A percentile compares a stretch with the other conserved stretches of the same genome.
Conservation (phyloP, 2,113 vertebrate genomes). For the Psettodes erumei region DNA sequence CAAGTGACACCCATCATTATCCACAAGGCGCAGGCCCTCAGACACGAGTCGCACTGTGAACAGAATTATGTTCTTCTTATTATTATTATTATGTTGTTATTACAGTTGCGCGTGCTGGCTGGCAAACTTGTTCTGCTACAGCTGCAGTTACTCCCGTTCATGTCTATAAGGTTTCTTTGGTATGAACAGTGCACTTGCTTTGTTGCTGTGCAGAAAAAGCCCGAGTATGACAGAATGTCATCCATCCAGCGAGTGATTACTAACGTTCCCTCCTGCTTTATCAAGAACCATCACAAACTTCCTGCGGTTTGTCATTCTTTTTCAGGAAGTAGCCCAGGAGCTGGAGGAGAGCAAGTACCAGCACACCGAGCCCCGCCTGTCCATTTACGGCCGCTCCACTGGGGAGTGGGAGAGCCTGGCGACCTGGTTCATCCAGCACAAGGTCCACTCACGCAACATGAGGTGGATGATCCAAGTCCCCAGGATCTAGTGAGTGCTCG, state of each 20-base stretch:
- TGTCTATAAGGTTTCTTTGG: background rate
- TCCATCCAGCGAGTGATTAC: background rate
- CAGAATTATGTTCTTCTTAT: too few species aligned
- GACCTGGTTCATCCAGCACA: conserved; percentile 95
- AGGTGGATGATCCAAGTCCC: conserved; percentile 98
- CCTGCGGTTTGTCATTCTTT: conserved; percentile 17
- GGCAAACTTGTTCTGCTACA: too few species aligned
- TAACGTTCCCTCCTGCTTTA: conserved; percentile 10
- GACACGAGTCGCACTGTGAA: too few species aligned
- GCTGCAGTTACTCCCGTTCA: too few species aligned
- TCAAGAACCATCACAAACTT: background rate
- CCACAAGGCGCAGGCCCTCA: too few species aligned
- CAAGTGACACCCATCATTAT: too few species aligned
- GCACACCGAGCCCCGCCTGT: conserved; percentile 93
- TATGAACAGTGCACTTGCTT: background rate
- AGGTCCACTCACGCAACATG: conserved; percentile 95
- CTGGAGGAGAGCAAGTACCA: conserved; percentile 98
- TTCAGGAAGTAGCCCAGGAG: conserved; percentile 92
- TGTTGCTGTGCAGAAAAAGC: background rate
- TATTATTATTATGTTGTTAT: too few species aligned
- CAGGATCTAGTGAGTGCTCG: conserved; percentile 92
- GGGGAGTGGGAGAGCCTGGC: conserved; percentile 91
- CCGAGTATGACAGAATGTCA: background rate
- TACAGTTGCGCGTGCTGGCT: too few species aligned
- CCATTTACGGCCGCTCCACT: conserved; percentile 92